A percentile compares a stretch with the other conserved stretches of the same genome.
Evolutionary conservation across 2,797 vertebrate species (phyloP).

Genomic region (Chiroxiphia lanceolata): DNA sequence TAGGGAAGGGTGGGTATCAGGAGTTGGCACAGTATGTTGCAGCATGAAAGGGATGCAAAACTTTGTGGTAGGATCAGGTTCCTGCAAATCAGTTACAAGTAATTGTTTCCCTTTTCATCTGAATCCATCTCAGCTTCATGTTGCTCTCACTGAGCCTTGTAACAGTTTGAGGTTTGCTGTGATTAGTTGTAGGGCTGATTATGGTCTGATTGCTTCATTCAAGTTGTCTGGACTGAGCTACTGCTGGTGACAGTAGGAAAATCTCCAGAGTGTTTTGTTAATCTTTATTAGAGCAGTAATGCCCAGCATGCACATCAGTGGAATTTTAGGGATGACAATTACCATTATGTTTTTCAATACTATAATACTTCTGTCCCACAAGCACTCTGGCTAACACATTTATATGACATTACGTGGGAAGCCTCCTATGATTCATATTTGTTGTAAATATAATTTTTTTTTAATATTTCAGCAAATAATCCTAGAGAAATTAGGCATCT

Average conservation of each 20-base stretch:
- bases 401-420: background rate
- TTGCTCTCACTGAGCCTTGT: background rate
- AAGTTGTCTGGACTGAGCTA: background rate
- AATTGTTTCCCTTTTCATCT: background rate
- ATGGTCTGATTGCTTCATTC: background rate
- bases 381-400: background rate
- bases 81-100: background rate
- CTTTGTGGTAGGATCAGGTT: background rate
- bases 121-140: background rate
- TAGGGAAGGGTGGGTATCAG: background rate
- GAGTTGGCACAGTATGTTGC: background rate
- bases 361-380: background rate
- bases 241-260: background rate
- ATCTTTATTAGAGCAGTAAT: background rate
- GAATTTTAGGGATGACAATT: background rate
- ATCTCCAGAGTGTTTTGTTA: background rate
- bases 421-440: background rate
- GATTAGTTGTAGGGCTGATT: background rate
- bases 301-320: background rate
- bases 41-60: background rate
- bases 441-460: background rate
- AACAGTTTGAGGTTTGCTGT: background rate
- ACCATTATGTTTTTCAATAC: background rate
- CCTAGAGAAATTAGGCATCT: slow-evolving; percentile 1
- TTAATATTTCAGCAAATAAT: slow-evolving; percentile 23